Evolutionary conservation across 1,140 invertebrate species (phyloP).

Genomic region (Heliconius eleuchia): DNA sequence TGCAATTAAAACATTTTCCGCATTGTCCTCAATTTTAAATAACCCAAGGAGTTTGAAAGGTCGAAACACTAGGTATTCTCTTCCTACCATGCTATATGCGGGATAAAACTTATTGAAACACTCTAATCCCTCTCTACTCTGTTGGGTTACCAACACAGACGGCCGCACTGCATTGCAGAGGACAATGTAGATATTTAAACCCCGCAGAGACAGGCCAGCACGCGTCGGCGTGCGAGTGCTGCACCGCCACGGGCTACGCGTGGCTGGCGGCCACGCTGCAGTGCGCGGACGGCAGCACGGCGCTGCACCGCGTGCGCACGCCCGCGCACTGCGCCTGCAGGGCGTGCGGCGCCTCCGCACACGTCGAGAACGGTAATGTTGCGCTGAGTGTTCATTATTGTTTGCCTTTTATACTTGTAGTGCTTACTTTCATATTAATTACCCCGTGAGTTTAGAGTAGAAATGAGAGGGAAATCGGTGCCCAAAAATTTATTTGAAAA

Average conservation of each 20-base stretch:
- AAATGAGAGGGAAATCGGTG: no score
- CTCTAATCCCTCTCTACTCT: no score
- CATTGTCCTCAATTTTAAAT: no score
- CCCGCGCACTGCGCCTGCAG: slow-evolving; percentile 82
- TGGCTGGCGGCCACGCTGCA: slow-evolving; percentile 71
- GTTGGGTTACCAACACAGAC: no score
- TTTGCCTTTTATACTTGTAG: not conserved
- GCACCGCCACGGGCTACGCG: slow-evolving; percentile 78
- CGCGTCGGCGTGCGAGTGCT: slow-evolving; percentile 83
- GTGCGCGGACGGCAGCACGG: slow-evolving; percentile 81
- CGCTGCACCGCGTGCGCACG: slow-evolving; percentile 76
- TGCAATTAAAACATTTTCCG: no score
- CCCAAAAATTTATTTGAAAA: no score
- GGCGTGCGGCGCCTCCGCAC: slow-evolving; percentile 61
- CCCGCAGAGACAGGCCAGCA: slow-evolving; percentile 78
- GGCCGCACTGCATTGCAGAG: no score
- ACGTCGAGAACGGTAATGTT: not conserved
- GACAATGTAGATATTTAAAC: no score
- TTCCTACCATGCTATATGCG: not conserved
- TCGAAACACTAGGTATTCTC: not conserved
- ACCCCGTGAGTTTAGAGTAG: no score
- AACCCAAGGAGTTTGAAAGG: not conserved
- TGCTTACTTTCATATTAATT: not conserved
- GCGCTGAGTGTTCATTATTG: not conserved
- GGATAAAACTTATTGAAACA: not conserved